phyloP scores from a whole-genome alignment of 2,888 invertebrate species.

The Nephrotoma flavescens region DNA sequence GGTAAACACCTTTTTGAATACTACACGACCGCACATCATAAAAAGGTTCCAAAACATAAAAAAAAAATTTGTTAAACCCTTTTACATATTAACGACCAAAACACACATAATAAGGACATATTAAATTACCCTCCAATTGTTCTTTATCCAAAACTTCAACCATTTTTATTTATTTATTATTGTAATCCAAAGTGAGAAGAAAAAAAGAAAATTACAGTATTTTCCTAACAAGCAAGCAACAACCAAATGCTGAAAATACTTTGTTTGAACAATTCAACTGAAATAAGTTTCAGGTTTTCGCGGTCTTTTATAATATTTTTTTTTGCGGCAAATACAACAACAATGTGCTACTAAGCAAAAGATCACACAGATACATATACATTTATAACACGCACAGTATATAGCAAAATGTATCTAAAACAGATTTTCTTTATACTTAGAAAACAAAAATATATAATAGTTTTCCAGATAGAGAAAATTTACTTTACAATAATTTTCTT shows the following conservation, averaged over 20 bases:
- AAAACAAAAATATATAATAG: not conserved
- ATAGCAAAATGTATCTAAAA: not conserved
- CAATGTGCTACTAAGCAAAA: not conserved
- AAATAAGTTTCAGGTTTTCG: not conserved
- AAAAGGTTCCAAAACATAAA: not conserved
- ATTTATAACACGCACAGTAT: not conserved
- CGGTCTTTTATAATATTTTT: not conserved
- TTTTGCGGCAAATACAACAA: not conserved
- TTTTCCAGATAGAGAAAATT: not conserved
- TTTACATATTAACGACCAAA: not conserved
- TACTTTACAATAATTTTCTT: not conserved
- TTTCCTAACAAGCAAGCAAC: not conserved
- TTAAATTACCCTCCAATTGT: slow-evolving; percentile 33
- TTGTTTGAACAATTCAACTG: slow-evolving; percentile 2
- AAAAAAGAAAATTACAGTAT: not conserved
- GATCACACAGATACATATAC: not conserved
- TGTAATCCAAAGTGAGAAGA: not conserved
- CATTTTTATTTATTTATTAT: not conserved
- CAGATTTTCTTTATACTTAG: not conserved
- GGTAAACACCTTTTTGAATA: slow-evolving; percentile 64
- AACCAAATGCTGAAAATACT: not conserved
- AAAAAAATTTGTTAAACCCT: not conserved
- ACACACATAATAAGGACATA: not conserved
- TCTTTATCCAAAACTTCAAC: slow-evolving; percentile 33
- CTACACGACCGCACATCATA: slow-evolving; percentile 27